These are phyloP conservation scores for Lepidostoma basale DNA, from an alignment of 1,140 invertebrate species.

Conservation along the genomic window DNA sequence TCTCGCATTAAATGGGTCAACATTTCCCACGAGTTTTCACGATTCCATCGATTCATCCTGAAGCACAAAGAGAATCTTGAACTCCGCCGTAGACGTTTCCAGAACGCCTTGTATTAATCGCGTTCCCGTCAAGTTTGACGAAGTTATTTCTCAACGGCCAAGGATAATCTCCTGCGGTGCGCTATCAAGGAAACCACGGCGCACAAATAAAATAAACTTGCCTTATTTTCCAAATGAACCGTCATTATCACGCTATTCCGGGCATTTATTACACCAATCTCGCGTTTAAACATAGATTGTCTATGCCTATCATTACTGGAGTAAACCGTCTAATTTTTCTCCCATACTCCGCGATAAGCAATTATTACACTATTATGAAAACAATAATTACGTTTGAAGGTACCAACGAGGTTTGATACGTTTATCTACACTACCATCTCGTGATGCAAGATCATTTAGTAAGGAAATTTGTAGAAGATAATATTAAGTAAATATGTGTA, in stretches of 20 bases:
- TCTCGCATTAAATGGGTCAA: too few relatives aligned
- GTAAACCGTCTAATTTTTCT: not conserved
- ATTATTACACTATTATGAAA: not conserved
- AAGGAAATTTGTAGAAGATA: too few relatives aligned
- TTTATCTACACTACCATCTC: too few relatives aligned
- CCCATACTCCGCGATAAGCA: not conserved
- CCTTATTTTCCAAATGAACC: conserved; percentile 18
- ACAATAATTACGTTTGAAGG: too few relatives aligned
- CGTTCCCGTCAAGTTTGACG: conserved; percentile 21
- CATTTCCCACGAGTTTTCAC: too few relatives aligned
- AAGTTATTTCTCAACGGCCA: conserved; percentile 39
- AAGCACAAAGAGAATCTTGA: too few relatives aligned
- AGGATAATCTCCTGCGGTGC: conserved; percentile 38
- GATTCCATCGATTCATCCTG: too few relatives aligned
- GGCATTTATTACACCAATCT: conserved; percentile 14
- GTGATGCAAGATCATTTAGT: too few relatives aligned
- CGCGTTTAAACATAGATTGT: not conserved
- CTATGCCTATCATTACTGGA: not conserved
- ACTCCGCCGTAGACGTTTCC: not conserved
- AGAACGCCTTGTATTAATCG: conserved; percentile 17
- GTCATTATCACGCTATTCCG: conserved; percentile 23
- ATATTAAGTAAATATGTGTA: too few relatives aligned
- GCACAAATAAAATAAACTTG: conserved; percentile 34
- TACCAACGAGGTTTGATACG: too few relatives aligned
- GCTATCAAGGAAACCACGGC: conserved; percentile 35